phyloP scores from a whole-genome alignment of 2,888 invertebrate species.

The Lithophane semibrunnea region DNA sequence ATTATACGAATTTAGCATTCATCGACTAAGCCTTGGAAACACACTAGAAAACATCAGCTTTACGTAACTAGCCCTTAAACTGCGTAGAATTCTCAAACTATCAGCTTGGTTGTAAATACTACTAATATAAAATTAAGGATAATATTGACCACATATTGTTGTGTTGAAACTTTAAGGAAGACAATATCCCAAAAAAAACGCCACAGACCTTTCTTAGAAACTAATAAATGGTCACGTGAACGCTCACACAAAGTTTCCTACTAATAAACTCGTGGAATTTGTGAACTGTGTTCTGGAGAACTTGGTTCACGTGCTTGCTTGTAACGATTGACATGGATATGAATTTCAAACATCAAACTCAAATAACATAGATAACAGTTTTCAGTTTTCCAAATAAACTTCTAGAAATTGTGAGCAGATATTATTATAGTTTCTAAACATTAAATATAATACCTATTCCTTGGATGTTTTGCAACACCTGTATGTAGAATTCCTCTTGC shows the following conservation, averaged over 20 bases:
- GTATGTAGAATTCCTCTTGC: not conserved
- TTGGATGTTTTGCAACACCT: not conserved
- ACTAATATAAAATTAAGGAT: not conserved
- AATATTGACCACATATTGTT: not conserved
- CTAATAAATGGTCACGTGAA: not conserved
- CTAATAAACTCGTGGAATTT: conserved; percentile 17
- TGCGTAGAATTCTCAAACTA: not conserved
- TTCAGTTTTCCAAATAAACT: not conserved
- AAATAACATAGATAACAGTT: not conserved
- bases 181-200: not conserved
- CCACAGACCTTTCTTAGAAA: conserved; percentile 3
- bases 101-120: not conserved
- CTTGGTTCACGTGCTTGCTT: not conserved
- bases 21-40: not conserved
- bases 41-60: not conserved
- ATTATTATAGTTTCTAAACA: not conserved
- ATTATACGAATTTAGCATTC: too few relatives aligned
- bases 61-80: not conserved
- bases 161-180: not conserved
- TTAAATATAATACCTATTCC: not conserved
- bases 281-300: not conserved
- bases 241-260: not conserved
- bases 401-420: not conserved
- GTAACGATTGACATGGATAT: not conserved
- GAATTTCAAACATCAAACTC: not conserved